Evolutionary conservation across 2,797 vertebrate genomes (phyloP).

Genomic region (Muraenolepis orangiensis): DNA sequence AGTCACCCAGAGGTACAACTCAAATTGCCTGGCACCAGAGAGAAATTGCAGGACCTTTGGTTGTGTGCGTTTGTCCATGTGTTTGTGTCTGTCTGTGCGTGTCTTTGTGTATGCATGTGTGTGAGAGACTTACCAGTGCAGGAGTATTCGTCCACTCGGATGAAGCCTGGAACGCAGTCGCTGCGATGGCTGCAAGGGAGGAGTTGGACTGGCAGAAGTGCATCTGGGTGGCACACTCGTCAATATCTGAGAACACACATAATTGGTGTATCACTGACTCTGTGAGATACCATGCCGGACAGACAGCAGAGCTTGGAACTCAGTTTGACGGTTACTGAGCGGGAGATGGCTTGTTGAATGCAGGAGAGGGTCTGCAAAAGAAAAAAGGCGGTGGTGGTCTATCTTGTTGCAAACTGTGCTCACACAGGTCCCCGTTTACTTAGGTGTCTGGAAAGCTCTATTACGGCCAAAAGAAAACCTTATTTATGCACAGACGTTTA

Average conservation of each 20-base stretch:
- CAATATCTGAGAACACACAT: constrained; percentile 81
- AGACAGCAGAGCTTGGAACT: neutral
- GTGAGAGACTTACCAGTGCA: constrained; percentile 85
- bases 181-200: constrained; percentile 87
- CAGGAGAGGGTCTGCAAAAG: neutral
- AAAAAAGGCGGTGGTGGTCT: neutral
- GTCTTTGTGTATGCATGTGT: too few species aligned
- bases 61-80: too few species aligned
- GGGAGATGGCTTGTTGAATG: neutral
- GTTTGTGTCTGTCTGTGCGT: neutral
- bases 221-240: constrained; percentile 92
- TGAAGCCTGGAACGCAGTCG: constrained; percentile 86
- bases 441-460: too few species aligned
- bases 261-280: neutral
- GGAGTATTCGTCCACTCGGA: constrained; percentile 90
- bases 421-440: neutral
- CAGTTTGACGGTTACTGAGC: neutral
- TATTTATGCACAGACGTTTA: neutral
- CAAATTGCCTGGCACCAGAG: neutral
- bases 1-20: neutral
- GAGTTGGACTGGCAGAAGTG: constrained; percentile 95
- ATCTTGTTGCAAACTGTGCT: neutral
- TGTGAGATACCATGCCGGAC: neutral
- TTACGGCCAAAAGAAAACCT: neutral
- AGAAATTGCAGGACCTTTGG: neutral